These are phyloP conservation scores for Macrobrachium nipponense DNA, from an alignment of 1,140 invertebrate genomes.

Conservation along the genomic window DNA sequence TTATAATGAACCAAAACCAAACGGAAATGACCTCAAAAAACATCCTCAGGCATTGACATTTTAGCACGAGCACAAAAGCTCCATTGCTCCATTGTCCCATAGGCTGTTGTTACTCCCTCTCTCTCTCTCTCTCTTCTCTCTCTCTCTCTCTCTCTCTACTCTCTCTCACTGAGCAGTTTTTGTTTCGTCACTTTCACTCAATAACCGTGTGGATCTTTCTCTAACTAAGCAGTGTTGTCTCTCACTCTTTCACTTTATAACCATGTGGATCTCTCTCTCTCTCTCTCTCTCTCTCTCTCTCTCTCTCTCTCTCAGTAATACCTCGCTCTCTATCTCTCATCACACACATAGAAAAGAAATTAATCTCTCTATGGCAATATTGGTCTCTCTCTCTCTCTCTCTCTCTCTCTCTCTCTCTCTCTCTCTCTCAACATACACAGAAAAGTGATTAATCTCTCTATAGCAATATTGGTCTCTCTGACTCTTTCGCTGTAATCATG, in stretches of 20 bases:
- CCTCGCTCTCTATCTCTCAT: neutral
- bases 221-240: too few species aligned
- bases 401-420: conserved; percentile 25
- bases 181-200: too few species aligned
- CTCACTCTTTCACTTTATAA: conserved; percentile 30
- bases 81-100: neutral
- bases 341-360: too few species aligned
- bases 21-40: too few species aligned
- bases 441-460: too few species aligned
- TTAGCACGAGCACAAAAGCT: neutral
- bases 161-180: too few species aligned
- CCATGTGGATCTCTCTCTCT: conserved; percentile 4
- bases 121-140: conserved; percentile 15
- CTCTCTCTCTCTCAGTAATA: neutral
- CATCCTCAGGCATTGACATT: too few species aligned
- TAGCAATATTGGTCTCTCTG: conserved; percentile 8
- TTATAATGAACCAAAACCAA: too few species aligned
- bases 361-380: conserved; percentile 11
- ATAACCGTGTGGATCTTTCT: too few species aligned
- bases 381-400: conserved; percentile 27
- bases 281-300: conserved; percentile 21
- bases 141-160: neutral
- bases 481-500: too few species aligned
- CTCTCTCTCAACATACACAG: conserved; percentile 21
- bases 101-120: neutral